phyloP scores from a whole-genome alignment of 2,888 invertebrate genomes.

The Opisthograptis luteolata region DNA sequence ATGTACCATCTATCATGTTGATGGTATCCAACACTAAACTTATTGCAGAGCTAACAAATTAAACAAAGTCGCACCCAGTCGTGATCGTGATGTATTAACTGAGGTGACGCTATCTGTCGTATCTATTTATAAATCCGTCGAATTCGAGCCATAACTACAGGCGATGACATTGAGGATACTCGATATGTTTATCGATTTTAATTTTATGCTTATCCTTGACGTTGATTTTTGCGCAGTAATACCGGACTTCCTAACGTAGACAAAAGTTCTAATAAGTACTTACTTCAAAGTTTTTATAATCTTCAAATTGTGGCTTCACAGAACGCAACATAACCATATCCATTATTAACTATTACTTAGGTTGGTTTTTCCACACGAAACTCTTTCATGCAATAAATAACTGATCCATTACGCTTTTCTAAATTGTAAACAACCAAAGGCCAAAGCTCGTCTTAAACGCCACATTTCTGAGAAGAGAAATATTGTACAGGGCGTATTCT shows the following conservation, averaged over 20 bases:
- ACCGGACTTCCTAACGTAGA: neutral
- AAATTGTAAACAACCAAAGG: too few species aligned
- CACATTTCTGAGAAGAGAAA: neutral
- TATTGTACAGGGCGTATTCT: neutral
- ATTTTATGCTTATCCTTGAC: conserved; percentile 10
- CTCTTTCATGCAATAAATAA: too few species aligned
- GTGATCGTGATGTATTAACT: conserved; percentile 65
- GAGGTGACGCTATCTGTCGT: conserved; percentile 57
- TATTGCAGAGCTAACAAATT: conserved; percentile 61
- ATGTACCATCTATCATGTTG: conserved; percentile 37
- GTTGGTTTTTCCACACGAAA: too few species aligned
- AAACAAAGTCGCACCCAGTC: conserved; percentile 60
- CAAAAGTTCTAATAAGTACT: too few species aligned
- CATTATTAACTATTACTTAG: too few species aligned
- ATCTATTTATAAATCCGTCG: conserved; percentile 61
- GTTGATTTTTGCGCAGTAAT: too few species aligned
- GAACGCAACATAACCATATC: too few species aligned
- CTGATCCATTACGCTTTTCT: too few species aligned
- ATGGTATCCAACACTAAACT: conserved; percentile 45
- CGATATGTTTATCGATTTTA: conserved; percentile 20
- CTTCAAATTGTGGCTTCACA: too few species aligned
- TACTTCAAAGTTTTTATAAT: too few species aligned
- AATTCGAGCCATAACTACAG: conserved; percentile 47
- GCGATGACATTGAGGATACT: conserved; percentile 52
- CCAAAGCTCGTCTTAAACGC: neutral